phyloP scores from a whole-genome alignment of 2,113 vertebrate genomes.

The Tachysurus vachellii region DNA sequence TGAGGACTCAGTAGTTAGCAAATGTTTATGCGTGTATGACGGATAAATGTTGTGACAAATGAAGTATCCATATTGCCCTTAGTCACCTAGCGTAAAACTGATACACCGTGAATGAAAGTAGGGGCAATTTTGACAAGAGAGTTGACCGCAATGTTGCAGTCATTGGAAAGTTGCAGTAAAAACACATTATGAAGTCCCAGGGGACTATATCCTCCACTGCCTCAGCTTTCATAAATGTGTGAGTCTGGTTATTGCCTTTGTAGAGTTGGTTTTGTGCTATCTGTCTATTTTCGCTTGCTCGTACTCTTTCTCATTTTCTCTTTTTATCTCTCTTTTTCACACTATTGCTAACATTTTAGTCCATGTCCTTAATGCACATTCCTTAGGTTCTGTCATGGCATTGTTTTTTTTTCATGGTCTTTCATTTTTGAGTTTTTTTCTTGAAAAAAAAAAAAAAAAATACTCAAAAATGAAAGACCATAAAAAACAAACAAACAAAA shows the following conservation, averaged over 20 bases:
- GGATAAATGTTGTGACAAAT: conserved; percentile 21
- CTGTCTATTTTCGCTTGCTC: conserved; percentile 31
- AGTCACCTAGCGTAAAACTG: conserved; percentile 28
- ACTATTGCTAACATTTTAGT: background rate
- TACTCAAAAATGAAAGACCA: background rate
- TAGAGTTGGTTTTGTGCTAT: conserved; percentile 24
- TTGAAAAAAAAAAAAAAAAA: too few relatives aligned
- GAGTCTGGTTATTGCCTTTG: conserved; percentile 50
- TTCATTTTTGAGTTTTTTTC: background rate
- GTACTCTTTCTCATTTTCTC: background rate
- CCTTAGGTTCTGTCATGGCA: background rate
- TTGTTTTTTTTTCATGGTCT: background rate
- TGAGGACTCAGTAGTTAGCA: conserved; percentile 16
- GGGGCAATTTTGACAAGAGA: conserved; percentile 26
- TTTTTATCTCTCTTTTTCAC: conserved; percentile 11
- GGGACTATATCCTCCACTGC: conserved; percentile 46
- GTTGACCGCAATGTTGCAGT: conserved; percentile 28
- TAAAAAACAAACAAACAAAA: too few relatives aligned
- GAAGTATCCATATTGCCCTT: background rate
- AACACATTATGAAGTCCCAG: conserved; percentile 50
- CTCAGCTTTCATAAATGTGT: conserved; percentile 47
- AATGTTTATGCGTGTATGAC: conserved; percentile 5
- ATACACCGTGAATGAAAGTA: conserved; percentile 42
- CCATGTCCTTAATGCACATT: background rate
- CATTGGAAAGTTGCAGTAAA: conserved; percentile 46